These are phyloP conservation scores for Xenopus tropicalis DNA, from an alignment of 2,113 vertebrate genomes.

Conservation along the genomic window DNA sequence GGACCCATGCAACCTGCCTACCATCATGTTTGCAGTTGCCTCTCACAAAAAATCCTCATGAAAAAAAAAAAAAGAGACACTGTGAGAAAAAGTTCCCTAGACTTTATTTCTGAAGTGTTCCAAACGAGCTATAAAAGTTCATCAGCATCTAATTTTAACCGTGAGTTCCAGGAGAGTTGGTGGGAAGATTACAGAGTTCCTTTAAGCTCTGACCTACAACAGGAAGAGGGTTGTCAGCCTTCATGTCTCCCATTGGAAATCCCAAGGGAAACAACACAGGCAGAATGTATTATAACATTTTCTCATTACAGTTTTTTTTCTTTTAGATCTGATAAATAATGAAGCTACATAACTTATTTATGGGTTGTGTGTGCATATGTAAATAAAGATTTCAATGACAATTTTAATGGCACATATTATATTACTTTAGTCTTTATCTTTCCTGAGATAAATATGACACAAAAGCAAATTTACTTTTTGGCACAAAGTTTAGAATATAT, in stretches of 20 bases:
- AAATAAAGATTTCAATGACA: slow-evolving; percentile 4
- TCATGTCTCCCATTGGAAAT: slow-evolving; percentile 73
- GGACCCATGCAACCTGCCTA: neutral
- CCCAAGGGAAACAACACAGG: slow-evolving; percentile 84
- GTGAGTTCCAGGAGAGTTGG: slow-evolving; percentile 77
- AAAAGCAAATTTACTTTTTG: neutral
- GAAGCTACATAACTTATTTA: slow-evolving; percentile 2
- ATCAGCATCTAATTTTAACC: slow-evolving; percentile 81
- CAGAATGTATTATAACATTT: slow-evolving; percentile 79
- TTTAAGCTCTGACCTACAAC: slow-evolving; percentile 89
- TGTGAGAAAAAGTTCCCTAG: slow-evolving; percentile 74
- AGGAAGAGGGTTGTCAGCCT: slow-evolving; percentile 84
- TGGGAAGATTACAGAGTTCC: slow-evolving; percentile 93
- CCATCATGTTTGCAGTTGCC: neutral
- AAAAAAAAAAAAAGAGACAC: slow-evolving; percentile 62
- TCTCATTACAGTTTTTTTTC: slow-evolving; percentile 82
- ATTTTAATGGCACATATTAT: neutral
- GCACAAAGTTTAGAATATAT: too few relatives aligned
- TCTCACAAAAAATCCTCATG: slow-evolving; percentile 17
- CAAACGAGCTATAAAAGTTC: slow-evolving; percentile 71
- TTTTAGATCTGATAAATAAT: slow-evolving; percentile 52
- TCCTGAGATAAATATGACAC: neutral
- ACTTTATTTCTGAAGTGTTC: slow-evolving; percentile 67
- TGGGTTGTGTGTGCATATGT: slow-evolving; percentile 3
- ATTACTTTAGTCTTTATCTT: neutral